These are phyloP conservation scores for Clinocottus analis DNA, from an alignment of 2,113 vertebrate genomes.

Conservation along the genomic window DNA sequence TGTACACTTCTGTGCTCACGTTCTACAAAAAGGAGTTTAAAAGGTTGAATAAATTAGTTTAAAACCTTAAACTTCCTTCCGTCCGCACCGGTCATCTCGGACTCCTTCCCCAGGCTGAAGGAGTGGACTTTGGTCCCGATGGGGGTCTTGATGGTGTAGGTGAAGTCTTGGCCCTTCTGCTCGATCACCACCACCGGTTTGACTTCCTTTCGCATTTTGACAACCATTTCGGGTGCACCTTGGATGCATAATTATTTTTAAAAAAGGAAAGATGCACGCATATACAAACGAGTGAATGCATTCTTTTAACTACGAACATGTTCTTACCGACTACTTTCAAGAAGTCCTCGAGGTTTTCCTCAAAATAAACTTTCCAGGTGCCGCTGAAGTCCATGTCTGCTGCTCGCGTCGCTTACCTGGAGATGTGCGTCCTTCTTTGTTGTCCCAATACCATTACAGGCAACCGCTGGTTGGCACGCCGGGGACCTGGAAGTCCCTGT, in stretches of 20 bases:
- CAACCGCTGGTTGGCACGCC: conserved; percentile 60
- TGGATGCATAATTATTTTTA: background rate
- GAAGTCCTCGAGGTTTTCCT: conserved; percentile 87
- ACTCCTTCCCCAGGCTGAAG: conserved; percentile 85
- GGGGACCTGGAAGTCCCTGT: conserved; percentile 75
- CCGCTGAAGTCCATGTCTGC: conserved; percentile 85
- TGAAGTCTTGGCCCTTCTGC: conserved; percentile 86
- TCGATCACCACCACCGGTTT: conserved; percentile 85
- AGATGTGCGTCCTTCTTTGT: conserved; percentile 26
- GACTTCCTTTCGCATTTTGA: conserved; percentile 84
- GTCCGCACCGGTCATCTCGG: conserved; percentile 77
- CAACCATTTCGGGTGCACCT: conserved; percentile 84
- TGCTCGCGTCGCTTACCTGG: background rate
- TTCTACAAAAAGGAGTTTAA: background rate
- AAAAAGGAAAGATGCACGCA: fast-evolving
- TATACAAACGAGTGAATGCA: fast-evolving
- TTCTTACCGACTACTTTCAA: conserved; percentile 84
- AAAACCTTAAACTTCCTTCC: conserved; percentile 79
- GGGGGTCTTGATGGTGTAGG: conserved; percentile 84
- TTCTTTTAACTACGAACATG: background rate
- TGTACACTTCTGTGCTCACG: background rate
- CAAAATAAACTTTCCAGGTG: conserved; percentile 86
- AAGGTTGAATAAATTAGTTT: conserved; percentile 69
- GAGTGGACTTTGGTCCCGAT: conserved; percentile 79
- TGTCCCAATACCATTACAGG: conserved; percentile 5